Percentiles rank a stretch among this genome's conserved stretches.
Conservation (phyloP, 23 tunicate genomes). For the Styela clava region DNA sequence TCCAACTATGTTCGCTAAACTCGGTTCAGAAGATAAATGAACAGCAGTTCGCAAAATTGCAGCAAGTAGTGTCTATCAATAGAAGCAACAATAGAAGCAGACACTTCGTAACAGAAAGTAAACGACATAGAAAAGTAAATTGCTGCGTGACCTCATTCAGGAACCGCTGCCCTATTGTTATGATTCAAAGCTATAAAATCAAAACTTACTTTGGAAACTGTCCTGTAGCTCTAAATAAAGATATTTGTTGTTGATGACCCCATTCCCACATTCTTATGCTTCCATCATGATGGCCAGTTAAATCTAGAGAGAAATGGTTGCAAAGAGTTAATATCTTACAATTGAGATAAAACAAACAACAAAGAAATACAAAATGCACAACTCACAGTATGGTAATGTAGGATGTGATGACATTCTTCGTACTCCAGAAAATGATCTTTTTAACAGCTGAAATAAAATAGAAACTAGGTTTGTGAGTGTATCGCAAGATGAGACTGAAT, state of each 20-base stretch:
- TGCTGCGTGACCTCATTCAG: too few species aligned
- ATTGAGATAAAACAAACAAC: neutral
- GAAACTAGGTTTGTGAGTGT: too few species aligned
- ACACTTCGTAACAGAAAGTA: too few species aligned
- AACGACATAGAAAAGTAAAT: too few species aligned
- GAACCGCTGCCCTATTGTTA: too few species aligned
- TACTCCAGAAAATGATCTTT: constrained; percentile 43
- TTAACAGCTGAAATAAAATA: constrained; percentile 36
- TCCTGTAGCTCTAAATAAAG: constrained; percentile 52
- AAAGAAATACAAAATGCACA: neutral
- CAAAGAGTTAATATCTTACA: too few species aligned
- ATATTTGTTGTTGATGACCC: constrained; percentile 94
- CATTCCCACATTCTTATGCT: constrained; percentile 93
- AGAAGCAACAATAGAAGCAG: too few species aligned
- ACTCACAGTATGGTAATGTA: constrained; percentile 73
- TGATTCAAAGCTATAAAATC: too few species aligned
- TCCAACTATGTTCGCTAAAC: too few species aligned
- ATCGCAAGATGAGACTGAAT: neutral
- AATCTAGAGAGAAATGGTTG: constrained; percentile 13
- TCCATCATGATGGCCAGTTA: constrained; percentile 76
- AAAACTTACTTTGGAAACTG: constrained; percentile 35
- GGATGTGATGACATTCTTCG: constrained; percentile 85
- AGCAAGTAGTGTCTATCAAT: too few species aligned
- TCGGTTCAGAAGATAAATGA: too few species aligned
- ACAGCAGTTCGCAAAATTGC: too few species aligned